phyloP scores from a whole-genome alignment of 1,140 invertebrate genomes.

The Drosophila leontia region DNA sequence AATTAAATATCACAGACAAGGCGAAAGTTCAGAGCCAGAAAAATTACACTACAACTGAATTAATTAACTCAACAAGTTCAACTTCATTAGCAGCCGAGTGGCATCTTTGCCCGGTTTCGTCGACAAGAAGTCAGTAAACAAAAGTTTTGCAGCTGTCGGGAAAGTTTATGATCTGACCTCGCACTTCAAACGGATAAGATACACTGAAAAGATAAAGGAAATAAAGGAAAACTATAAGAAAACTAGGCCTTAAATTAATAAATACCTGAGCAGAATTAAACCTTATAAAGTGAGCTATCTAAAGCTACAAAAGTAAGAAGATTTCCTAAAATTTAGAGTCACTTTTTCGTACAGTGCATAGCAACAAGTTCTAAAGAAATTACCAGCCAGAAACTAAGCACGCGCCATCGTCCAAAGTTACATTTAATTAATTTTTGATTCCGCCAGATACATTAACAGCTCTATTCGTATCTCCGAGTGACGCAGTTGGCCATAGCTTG shows the following conservation, averaged over 20 bases:
- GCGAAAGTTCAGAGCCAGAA: slow-evolving; percentile 35
- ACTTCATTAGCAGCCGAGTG: slow-evolving; percentile 60
- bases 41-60: slow-evolving; percentile 63
- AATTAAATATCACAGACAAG: slow-evolving; percentile 60
- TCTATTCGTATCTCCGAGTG: slow-evolving; percentile 27
- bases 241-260: not conserved
- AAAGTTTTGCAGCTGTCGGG: slow-evolving; percentile 40
- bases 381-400: slow-evolving; percentile 25
- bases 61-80: slow-evolving; percentile 68
- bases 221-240: not conserved
- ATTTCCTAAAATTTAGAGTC: accelerated
- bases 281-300: not conserved
- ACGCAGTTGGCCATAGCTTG: slow-evolving; percentile 24
- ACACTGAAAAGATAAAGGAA: not conserved
- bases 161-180: slow-evolving; percentile 47
- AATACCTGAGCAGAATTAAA: not conserved
- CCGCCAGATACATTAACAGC: slow-evolving; percentile 16
- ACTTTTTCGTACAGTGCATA: not conserved
- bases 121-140: slow-evolving; percentile 36
- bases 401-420: slow-evolving; percentile 44
- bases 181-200: not conserved
- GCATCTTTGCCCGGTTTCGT: slow-evolving; percentile 24
- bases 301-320: not conserved
- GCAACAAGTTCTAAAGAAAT: slow-evolving; percentile 25
- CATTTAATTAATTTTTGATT: slow-evolving; percentile 60